Conservation (phyloP, 1,140 invertebrate species). For the Tetranychus urticae region DNA sequence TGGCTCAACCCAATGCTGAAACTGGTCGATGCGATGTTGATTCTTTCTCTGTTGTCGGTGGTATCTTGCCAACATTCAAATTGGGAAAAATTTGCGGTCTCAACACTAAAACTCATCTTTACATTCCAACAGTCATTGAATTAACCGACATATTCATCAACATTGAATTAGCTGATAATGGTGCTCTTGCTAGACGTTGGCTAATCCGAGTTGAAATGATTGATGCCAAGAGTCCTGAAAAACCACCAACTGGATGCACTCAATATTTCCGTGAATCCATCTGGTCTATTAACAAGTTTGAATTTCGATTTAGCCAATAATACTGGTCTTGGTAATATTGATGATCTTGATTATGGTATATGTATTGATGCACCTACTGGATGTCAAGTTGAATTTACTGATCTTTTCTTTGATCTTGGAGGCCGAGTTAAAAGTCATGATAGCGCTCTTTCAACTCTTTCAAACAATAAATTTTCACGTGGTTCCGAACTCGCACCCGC, state of each 20-base stretch:
- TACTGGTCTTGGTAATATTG: neutral
- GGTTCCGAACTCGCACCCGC: neutral
- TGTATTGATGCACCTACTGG: neutral
- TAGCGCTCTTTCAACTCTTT: neutral
- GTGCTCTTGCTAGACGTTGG: conserved; percentile 6
- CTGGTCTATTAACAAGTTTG: conserved; percentile 42
- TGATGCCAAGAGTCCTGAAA: conserved; percentile 12
- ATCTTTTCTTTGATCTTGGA: neutral
- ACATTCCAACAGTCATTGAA: conserved; percentile 26
- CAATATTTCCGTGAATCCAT: conserved; percentile 39
- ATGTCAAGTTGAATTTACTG: neutral
- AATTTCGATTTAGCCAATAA: conserved; percentile 18
- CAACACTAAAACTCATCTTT: conserved; percentile 45
- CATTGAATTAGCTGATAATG: conserved; percentile 23
- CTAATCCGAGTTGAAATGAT: conserved; percentile 7
- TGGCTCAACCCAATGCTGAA: neutral
- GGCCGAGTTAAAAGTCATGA: neutral
- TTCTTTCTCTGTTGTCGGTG: conserved; percentile 15
- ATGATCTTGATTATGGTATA: neutral
- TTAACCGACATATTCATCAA: conserved; percentile 6
- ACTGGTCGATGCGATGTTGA: conserved; percentile 6
- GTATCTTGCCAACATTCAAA: conserved; percentile 28
- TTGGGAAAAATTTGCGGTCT: conserved; percentile 43
- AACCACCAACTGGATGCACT: conserved; percentile 45
- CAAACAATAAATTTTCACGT: neutral